phyloP scores from a whole-genome alignment of 2,888 invertebrate genomes.

The Ariolimax columbianus region DNA sequence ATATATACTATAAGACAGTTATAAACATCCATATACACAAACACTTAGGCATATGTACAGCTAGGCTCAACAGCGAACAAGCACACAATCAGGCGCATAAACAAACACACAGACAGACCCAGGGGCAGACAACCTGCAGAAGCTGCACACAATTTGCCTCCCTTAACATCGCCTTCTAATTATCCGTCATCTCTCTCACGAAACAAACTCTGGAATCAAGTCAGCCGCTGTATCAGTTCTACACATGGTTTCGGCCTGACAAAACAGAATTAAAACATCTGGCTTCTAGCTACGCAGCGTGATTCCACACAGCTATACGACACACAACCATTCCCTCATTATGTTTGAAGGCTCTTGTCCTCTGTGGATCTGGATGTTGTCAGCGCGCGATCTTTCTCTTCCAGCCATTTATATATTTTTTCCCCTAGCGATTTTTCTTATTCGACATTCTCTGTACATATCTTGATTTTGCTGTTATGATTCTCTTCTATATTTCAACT shows the following conservation, averaged over 20 bases:
- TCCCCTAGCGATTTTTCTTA: too few relatives aligned
- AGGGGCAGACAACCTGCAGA: background rate
- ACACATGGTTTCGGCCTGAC: background rate
- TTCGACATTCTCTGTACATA: background rate
- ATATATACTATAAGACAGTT: too few relatives aligned
- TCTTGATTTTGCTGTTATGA: background rate
- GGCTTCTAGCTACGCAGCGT: background rate
- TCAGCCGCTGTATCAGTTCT: background rate
- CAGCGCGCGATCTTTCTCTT: background rate
- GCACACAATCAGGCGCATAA: background rate
- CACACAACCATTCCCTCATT: background rate
- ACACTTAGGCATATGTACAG: background rate
- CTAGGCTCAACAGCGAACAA: background rate
- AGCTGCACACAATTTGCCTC: background rate
- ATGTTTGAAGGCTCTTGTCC: constrained; percentile 23
- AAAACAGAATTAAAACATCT: constrained; percentile 20
- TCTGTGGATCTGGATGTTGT: background rate
- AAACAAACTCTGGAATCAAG: constrained; percentile 2
- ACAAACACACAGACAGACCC: background rate
- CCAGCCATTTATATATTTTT: background rate
- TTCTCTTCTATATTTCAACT: background rate
- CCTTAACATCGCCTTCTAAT: background rate
- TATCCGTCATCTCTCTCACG: background rate
- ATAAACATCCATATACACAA: background rate
- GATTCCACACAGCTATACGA: constrained; percentile 4